phyloP scores from a whole-genome alignment of 2,113 vertebrate species.

The Indicator indicator region DNA sequence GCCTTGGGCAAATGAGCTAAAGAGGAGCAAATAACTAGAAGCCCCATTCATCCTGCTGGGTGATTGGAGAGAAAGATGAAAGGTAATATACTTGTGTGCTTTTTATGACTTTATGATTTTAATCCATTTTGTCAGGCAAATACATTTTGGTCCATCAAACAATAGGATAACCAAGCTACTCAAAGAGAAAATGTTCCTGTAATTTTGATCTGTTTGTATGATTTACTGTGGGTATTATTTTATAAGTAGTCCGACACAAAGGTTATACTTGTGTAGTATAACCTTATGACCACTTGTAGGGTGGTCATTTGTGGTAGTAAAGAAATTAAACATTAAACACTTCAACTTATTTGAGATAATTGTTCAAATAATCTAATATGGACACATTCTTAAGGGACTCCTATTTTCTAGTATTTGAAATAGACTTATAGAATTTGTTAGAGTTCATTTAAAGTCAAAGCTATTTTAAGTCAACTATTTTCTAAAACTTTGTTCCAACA shows the following conservation, averaged over 20 bases:
- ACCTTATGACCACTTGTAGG: not conserved
- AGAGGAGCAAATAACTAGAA: not conserved
- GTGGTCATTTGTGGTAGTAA: not conserved
- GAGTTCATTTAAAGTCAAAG: not conserved
- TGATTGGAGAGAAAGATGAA: not conserved
- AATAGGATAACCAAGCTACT: not conserved
- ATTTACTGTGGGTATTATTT: not conserved
- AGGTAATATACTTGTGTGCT: not conserved
- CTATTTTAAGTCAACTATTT: not conserved
- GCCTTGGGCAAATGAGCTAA: not conserved
- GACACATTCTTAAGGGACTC: not conserved
- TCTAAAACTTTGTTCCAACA: not conserved
- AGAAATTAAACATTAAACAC: not conserved
- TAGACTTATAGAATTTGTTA: not conserved
- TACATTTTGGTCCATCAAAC: not conserved
- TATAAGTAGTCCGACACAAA: not conserved
- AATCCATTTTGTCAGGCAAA: constrained; percentile 25
- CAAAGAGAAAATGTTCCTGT: not conserved
- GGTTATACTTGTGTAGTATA: not conserved
- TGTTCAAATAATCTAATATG: not conserved
- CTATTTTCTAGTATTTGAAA: not conserved
- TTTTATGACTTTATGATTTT: not conserved
- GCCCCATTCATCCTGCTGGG: not conserved
- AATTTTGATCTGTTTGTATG: not conserved
- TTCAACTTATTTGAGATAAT: not conserved